phyloP scores from a whole-genome alignment of 1,140 invertebrate genomes.

The Nylanderia fulva region DNA sequence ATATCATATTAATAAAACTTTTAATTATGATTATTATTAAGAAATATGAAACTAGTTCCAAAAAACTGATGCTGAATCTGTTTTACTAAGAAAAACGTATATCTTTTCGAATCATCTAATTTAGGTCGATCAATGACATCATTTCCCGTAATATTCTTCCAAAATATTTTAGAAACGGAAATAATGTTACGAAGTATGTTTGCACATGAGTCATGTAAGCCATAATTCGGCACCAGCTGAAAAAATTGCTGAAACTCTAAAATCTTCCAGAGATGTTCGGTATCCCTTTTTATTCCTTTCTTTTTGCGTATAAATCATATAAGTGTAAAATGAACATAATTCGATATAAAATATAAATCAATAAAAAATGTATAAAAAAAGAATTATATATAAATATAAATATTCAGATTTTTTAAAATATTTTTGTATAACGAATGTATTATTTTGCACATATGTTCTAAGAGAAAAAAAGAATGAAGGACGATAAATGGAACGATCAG shows the following conservation, averaged over 20 bases:
- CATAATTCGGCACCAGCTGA: background rate
- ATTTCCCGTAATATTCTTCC: background rate
- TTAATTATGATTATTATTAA: no score
- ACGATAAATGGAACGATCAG: constrained; percentile 91
- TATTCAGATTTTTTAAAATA: no score
- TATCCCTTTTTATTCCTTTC: no score
- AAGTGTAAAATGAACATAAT: background rate
- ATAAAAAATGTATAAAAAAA: no score
- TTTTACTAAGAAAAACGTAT: background rate
- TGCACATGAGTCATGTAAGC: background rate
- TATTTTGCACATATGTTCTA: background rate
- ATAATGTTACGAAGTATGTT: background rate
- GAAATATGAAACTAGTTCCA: no score
- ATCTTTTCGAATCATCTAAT: background rate
- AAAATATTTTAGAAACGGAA: background rate
- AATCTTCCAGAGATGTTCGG: background rate
- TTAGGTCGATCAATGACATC: background rate
- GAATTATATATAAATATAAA: no score
- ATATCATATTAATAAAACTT: no score
- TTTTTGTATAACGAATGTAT: background rate
- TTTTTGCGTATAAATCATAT: background rate
- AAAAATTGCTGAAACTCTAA: background rate
- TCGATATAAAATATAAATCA: no score
- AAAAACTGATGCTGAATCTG: no score
- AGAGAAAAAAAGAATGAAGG: constrained; percentile 38